These are phyloP conservation scores for Hemaris fuciformis DNA, from an alignment of 2,888 invertebrate genomes.

Conservation along the genomic window DNA sequence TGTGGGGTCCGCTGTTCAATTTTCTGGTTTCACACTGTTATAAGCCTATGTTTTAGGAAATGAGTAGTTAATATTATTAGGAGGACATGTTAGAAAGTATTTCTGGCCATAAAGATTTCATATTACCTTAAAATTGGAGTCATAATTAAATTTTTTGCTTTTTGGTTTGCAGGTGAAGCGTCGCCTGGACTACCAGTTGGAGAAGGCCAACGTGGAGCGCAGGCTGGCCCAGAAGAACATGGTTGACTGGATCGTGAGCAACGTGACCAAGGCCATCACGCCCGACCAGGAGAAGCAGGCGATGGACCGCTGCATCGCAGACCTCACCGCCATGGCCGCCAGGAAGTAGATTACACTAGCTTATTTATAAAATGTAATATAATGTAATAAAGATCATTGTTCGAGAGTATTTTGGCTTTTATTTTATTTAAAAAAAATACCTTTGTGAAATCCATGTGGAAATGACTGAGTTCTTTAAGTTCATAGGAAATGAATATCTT, in stretches of 20 bases:
- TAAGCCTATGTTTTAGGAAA: too few species aligned
- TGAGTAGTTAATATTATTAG: too few species aligned
- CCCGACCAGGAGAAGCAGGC: conserved; percentile 96
- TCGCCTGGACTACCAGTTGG: conserved; percentile 95
- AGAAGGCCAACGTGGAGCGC: conserved; percentile 90
- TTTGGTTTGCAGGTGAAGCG: conserved; percentile 85
- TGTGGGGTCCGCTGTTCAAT: too few species aligned
- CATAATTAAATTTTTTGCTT: neutral
- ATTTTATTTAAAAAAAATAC: neutral
- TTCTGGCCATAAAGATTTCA: too few species aligned
- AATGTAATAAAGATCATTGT: conserved; percentile 7
- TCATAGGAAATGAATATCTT: too few species aligned
- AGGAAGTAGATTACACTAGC: conserved; percentile 43
- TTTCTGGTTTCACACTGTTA: neutral
- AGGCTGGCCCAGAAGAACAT: conserved; percentile 95
- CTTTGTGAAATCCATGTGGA: neutral
- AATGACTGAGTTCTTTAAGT: too few species aligned
- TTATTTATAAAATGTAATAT: conserved; percentile 14
- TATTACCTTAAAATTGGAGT: too few species aligned
- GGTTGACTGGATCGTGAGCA: conserved; percentile 95
- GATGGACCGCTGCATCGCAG: conserved; percentile 92
- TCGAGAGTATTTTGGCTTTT: conserved; percentile 1
- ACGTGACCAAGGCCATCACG: conserved; percentile 93
- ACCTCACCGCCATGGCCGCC: conserved; percentile 88
- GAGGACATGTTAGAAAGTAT: too few species aligned